Evolutionary conservation across 2,113 vertebrate genomes (phyloP).

Genomic region (Ibidorhyncha struthersii): DNA sequence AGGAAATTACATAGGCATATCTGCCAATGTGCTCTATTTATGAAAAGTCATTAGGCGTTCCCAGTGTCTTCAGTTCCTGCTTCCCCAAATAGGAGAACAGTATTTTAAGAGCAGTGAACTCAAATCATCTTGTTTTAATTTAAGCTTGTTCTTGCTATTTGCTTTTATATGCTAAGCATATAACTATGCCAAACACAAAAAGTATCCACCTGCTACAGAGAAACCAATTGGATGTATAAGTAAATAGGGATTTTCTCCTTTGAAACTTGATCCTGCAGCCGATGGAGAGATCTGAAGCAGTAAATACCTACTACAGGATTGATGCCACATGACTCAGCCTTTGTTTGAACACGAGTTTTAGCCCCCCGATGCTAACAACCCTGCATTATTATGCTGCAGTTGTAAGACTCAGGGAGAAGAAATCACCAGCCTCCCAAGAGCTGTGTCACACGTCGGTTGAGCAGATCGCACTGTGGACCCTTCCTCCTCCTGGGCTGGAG

Average conservation of each 20-base stretch:
- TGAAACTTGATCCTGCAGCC: background rate
- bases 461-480: fast-evolving
- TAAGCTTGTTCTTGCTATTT: slow-evolving; percentile 3
- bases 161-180: background rate
- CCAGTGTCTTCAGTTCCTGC: background rate
- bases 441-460: background rate
- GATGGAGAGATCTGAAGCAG: background rate
- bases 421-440: background rate
- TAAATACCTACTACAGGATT: background rate
- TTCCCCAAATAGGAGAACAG: background rate
- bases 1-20: slow-evolving; percentile 49
- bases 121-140: slow-evolving; percentile 8
- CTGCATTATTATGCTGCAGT: background rate
- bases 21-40: background rate
- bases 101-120: background rate
- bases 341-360: background rate
- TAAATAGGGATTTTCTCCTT: background rate
- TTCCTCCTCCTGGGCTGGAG: background rate
- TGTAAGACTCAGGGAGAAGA: background rate
- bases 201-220: background rate
- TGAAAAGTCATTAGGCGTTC: slow-evolving; percentile 33
- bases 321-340: background rate
- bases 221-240: background rate
- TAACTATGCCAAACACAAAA: background rate
- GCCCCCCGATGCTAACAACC: background rate